Evolutionary conservation across 2,797 vertebrate genomes (phyloP), one percentile per base, ranked within the genome.

Genomic region (Poecile montanus): DNA sequence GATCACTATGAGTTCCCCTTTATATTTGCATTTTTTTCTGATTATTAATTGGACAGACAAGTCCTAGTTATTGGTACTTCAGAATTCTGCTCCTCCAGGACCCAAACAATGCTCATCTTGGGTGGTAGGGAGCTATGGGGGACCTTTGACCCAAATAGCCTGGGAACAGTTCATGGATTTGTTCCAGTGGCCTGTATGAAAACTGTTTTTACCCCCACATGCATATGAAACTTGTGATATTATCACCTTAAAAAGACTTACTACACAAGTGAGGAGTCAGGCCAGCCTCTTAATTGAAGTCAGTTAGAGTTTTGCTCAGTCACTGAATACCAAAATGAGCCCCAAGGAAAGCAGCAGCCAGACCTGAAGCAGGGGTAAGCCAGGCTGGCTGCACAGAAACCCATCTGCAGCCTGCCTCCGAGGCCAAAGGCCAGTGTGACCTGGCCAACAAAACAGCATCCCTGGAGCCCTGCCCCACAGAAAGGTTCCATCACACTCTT

Each of bases 21-120:
- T 80, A 56, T 71, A 89, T 88, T 86, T 94, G 29, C 29, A 25
- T 32, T 85, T 75, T 95, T 89, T 60, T 42, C 75, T 80, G 32
- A 84, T 96, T 91, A 94, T 85, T 95, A 95, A 94, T 95, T 93
- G 81, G 79, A 86, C 56, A 89, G 88, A 91, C 50, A 68, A 93
- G 62, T 86, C 63, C 34, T 56, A 82, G 88, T 44, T 56, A 77
- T 21, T 34, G 63, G 27, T 72, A 93, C 57, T 71, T 77, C 57
- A 80, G 63, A 77, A 82, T 88, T 85, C 42, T 79, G 50, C 61
- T 92, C 74, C 73, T 85, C 77, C 38, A 76, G 34, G 57, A 76
- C 45, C 51, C 74, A 91, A 78, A 78, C 44, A 84, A 87, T 67
- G 32, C 26, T 92, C 72, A 40, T 61, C 80, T 32, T 92, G 87